Evolutionary conservation across 2,888 invertebrate genomes (phyloP).

Genomic region (Agrochola litura): DNA sequence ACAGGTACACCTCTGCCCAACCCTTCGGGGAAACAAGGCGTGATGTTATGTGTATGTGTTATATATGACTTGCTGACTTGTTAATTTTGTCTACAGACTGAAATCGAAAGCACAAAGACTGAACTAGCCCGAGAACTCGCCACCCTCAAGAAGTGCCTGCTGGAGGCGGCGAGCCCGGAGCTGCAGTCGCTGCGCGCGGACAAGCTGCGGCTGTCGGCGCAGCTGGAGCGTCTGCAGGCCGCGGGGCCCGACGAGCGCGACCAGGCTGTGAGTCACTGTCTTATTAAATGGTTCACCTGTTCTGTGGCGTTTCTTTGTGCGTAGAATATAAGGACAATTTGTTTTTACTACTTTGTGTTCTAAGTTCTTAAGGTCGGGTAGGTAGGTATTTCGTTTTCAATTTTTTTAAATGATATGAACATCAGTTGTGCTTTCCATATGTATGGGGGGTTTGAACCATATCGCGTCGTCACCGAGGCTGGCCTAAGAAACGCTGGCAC

Average conservation of each 20-base stretch:
- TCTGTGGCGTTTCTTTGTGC: slow-evolving; percentile 49
- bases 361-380: background rate
- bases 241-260: slow-evolving; percentile 79
- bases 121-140: slow-evolving; percentile 84
- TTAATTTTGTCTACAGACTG: slow-evolving; percentile 75
- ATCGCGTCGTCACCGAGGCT: too few relatives aligned
- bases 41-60: too few relatives aligned
- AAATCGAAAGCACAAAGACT: slow-evolving; percentile 85
- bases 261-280: slow-evolving; percentile 80
- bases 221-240: slow-evolving; percentile 11
- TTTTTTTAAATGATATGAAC: background rate
- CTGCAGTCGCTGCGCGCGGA: slow-evolving; percentile 75
- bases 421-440: too few relatives aligned
- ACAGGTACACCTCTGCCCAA: too few relatives aligned
- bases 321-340: background rate
- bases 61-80: background rate
- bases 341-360: background rate
- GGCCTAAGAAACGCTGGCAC: too few relatives aligned
- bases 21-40: too few relatives aligned
- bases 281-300: slow-evolving; percentile 59
- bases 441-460: too few relatives aligned
- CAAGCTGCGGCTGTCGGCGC: slow-evolving; percentile 66
- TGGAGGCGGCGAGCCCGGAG: slow-evolving; percentile 75
- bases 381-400: background rate
- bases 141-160: slow-evolving; percentile 80